Evolutionary conservation across 2,888 invertebrate genomes (phyloP).

Genomic region (Achlya flavicornis): DNA sequence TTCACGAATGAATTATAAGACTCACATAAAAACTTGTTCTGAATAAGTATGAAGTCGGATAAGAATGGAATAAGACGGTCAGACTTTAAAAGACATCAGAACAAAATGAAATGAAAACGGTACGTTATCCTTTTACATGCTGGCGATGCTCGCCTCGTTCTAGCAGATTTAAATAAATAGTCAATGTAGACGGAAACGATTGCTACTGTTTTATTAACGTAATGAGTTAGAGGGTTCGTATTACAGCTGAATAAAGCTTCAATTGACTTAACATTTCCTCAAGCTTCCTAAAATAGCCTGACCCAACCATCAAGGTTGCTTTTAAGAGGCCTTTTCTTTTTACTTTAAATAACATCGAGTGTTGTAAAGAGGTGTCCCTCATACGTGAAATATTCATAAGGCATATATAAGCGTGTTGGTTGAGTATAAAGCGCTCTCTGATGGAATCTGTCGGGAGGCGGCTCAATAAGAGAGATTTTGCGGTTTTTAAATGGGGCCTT

Average conservation of each 20-base stretch:
- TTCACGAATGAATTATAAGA: neutral
- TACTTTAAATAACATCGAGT: conserved; percentile 24
- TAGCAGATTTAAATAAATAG: neutral
- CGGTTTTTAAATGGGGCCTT: conserved; percentile 31
- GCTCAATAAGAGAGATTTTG: conserved; percentile 53
- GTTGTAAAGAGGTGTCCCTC: conserved; percentile 27
- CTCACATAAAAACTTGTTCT: conserved; percentile 3
- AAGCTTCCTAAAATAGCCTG: neutral
- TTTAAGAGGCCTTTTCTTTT: conserved; percentile 19
- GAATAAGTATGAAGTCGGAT: neutral
- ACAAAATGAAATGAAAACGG: conserved; percentile 2
- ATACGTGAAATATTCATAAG: conserved; percentile 59
- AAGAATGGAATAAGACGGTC: neutral
- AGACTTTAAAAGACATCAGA: neutral
- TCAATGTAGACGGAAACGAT: neutral
- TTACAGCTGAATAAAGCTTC: neutral
- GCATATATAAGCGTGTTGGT: conserved; percentile 44
- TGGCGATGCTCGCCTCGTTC: neutral
- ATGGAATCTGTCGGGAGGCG: conserved; percentile 25
- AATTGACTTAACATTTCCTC: neutral
- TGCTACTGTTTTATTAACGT: neutral
- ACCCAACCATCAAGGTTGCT: neutral
- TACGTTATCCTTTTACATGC: neutral
- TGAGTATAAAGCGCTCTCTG: conserved; percentile 30
- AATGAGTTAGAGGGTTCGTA: neutral